Conservation (phyloP, 2,797 vertebrate species). For the Odontamblyopus rebecca region DNA sequence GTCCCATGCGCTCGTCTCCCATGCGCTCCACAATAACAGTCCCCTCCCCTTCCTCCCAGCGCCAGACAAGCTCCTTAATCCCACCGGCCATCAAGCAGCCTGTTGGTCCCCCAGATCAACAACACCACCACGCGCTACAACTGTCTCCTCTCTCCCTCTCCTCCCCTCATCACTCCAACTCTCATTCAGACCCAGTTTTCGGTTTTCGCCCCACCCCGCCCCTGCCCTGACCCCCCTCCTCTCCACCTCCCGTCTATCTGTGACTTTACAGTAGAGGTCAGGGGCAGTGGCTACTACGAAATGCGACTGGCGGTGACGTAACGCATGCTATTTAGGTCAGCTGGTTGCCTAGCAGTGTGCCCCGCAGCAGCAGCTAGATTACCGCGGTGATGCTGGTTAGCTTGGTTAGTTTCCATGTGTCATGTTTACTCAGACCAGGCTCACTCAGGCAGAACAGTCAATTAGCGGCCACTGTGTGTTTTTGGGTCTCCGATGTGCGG, state of each 20-base stretch:
- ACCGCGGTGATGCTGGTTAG: constrained; percentile 55
- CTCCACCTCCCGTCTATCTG: background rate
- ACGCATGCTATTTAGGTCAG: constrained; percentile 76
- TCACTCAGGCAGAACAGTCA: constrained; percentile 9
- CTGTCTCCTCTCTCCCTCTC: constrained; percentile 34
- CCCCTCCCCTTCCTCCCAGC: constrained; percentile 63
- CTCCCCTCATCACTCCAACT: constrained; percentile 33
- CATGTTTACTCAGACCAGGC: constrained; percentile 22
- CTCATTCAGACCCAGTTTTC: constrained; percentile 14
- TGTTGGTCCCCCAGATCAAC: constrained; percentile 71
- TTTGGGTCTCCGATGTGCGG: constrained; percentile 4
- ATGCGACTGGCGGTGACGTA: constrained; percentile 67
- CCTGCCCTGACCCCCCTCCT: background rate
- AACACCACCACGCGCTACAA: constrained; percentile 58
- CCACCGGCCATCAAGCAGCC: constrained; percentile 70
- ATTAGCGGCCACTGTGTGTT: constrained; percentile 1
- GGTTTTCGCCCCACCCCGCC: background rate
- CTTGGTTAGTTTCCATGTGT: constrained; percentile 37
- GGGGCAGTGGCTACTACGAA: constrained; percentile 63
- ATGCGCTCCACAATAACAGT: constrained; percentile 66
- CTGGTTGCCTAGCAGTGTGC: constrained; percentile 74
- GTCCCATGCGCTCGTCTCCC: constrained; percentile 49
- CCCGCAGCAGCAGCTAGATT: constrained; percentile 62
- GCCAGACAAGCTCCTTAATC: constrained; percentile 81
- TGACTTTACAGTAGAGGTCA: constrained; percentile 69